A percentile compares a stretch with the other conserved stretches of the same genome.
Evolutionary conservation across 2,113 vertebrate species (phyloP).

Genomic region (Misgurnus anguillicaudatus): DNA sequence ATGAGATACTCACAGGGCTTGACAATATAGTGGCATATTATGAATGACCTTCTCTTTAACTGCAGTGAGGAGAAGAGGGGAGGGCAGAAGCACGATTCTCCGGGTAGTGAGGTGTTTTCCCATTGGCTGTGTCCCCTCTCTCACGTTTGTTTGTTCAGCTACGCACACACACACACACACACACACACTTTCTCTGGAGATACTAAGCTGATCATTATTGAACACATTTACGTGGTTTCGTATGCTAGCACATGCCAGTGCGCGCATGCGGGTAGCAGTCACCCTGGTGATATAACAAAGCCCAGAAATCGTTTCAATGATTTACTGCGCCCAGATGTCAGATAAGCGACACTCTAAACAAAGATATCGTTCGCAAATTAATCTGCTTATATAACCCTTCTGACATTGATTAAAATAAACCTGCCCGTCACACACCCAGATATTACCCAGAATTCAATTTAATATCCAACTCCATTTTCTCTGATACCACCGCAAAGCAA

Average conservation of each 20-base stretch:
- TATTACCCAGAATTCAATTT: slow-evolving; percentile 23
- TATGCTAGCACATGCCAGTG: background rate
- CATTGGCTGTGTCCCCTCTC: slow-evolving; percentile 26
- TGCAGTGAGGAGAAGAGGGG: slow-evolving; percentile 28
- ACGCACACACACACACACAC: background rate
- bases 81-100: slow-evolving; percentile 5
- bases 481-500: background rate
- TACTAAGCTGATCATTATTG: slow-evolving; percentile 1
- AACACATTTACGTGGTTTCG: background rate
- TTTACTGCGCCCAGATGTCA: slow-evolving; percentile 23
- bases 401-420: slow-evolving; percentile 29
- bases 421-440: background rate
- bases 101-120: slow-evolving; percentile 26
- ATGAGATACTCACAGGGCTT: slow-evolving; percentile 37
- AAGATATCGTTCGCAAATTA: slow-evolving; percentile 12
- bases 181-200: background rate
- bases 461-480: background rate
- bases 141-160: slow-evolving; percentile 12
- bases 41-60: slow-evolving; percentile 43
- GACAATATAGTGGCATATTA: slow-evolving; percentile 45
- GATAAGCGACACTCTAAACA: slow-evolving; percentile 31
- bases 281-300: slow-evolving; percentile 17
- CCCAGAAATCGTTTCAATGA: background rate
- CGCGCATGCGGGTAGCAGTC: background rate
- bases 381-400: slow-evolving; percentile 23